Evolutionary conservation across 2,888 invertebrate species (phyloP).

Genomic region (Lepetodrilus schrolli): DNA sequence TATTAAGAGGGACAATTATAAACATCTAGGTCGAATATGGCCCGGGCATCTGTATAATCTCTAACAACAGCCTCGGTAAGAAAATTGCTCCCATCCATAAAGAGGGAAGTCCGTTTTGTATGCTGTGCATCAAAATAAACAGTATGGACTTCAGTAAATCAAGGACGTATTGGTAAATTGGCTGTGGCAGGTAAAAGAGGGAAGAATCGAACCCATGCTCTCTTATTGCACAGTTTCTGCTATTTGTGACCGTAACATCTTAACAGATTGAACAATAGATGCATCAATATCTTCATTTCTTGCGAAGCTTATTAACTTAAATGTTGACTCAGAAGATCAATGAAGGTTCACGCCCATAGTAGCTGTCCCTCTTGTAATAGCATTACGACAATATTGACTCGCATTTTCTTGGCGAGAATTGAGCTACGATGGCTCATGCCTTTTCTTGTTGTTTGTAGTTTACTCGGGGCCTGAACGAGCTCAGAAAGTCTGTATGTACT

Average conservation of each 20-base stretch:
- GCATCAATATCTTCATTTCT: neutral
- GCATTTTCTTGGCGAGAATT: neutral
- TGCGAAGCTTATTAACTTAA: conserved; percentile 4
- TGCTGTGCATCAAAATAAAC: neutral
- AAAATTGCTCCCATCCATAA: neutral
- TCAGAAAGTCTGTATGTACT: conserved; percentile 9
- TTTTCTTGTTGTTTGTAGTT: neutral
- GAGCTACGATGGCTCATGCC: neutral
- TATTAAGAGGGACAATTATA: neutral
- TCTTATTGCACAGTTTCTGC: neutral
- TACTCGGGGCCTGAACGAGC: neutral
- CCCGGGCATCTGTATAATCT: neutral
- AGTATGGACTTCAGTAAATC: conserved; percentile 4
- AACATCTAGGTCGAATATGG: neutral
- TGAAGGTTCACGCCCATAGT: neutral
- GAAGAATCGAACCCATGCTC: neutral
- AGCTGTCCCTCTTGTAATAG: conserved; percentile 5
- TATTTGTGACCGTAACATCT: neutral
- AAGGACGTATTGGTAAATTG: neutral
- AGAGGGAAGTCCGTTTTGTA: neutral
- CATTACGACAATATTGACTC: conserved; percentile 19
- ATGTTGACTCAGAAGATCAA: conserved; percentile 5
- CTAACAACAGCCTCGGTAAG: neutral
- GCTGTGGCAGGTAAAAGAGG: neutral
- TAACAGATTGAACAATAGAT: neutral